A percentile compares a stretch with the other conserved stretches of the same genome.
These are phyloP conservation scores for Zhengitettix transpicula DNA, from an alignment of 2,888 invertebrate species.

Conservation along the genomic window DNA sequence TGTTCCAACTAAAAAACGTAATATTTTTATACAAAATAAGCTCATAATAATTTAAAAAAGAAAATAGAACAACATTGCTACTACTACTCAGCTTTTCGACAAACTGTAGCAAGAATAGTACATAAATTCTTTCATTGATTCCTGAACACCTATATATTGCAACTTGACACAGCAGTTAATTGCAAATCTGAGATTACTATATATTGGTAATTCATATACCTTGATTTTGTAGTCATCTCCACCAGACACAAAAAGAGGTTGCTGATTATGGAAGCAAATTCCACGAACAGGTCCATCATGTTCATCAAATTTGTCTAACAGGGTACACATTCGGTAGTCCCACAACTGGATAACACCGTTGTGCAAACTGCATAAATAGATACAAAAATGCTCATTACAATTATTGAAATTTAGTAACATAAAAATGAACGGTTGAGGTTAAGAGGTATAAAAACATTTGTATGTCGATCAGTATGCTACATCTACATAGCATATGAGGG, in stretches of 20 bases:
- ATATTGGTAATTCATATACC: conserved; percentile 29
- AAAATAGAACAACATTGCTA: too few species aligned
- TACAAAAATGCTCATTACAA: not conserved
- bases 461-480: too few species aligned
- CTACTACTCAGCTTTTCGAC: too few species aligned
- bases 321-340: conserved; percentile 99
- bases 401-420: too few species aligned
- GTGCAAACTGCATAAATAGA: conserved; percentile 56
- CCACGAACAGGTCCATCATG: conserved; percentile 98
- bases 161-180: not conserved
- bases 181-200: not conserved
- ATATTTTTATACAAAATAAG: too few species aligned
- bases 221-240: conserved; percentile 99
- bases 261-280: conserved; percentile 94
- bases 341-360: conserved; percentile 96
- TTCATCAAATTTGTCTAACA: conserved; percentile 97
- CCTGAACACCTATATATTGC: conserved; percentile 26
- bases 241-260: conserved; percentile 96
- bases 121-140: not conserved
- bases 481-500: too few species aligned
- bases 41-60: too few species aligned
- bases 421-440: too few species aligned
- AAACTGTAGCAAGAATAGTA: not conserved
- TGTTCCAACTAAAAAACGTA: too few species aligned
- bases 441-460: too few species aligned